phyloP scores from a whole-genome alignment of 2,797 vertebrate species.

The Phataginus tetradactyla region DNA sequence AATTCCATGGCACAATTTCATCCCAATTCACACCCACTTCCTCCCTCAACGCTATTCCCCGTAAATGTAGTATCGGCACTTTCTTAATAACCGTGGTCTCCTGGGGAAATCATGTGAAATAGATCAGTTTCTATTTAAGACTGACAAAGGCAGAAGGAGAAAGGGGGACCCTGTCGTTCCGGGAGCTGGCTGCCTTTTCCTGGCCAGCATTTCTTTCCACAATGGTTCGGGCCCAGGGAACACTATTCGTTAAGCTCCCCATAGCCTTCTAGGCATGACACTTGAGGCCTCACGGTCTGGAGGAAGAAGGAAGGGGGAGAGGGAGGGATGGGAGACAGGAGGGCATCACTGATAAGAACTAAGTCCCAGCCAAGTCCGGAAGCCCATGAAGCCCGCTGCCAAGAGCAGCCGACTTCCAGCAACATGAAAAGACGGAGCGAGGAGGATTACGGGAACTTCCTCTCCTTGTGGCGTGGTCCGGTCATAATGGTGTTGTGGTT shows the following conservation, averaged over 20 bases:
- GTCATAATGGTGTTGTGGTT: slow-evolving; percentile 67
- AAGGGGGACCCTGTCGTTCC: not conserved
- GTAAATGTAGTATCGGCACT: not conserved
- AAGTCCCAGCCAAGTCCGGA: slow-evolving; percentile 62
- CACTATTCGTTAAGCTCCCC: not conserved
- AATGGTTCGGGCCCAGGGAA: not conserved
- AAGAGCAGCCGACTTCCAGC: slow-evolving; percentile 65
- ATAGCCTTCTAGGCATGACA: not conserved
- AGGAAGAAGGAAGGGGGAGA: slow-evolving; percentile 67
- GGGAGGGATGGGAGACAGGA: slow-evolving; percentile 64
- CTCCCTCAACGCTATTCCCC: not conserved
- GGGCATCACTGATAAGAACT: slow-evolving; percentile 72
- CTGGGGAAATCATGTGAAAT: slow-evolving; percentile 3
- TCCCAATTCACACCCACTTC: not conserved
- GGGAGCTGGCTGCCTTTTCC: not conserved
- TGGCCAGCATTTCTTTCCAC: slow-evolving; percentile 20
- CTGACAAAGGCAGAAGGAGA: slow-evolving; percentile 44
- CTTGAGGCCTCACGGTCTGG: not conserved
- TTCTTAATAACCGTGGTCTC: slow-evolving; percentile 61
- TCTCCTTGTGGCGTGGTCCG: slow-evolving; percentile 35
- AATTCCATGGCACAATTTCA: not conserved
- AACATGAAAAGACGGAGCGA: slow-evolving; percentile 59
- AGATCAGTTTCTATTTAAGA: slow-evolving; percentile 14
- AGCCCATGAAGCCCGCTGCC: not conserved
- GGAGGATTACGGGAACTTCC: slow-evolving; percentile 72